phyloP scores from a whole-genome alignment of 2,888 invertebrate species.

The Lutraria lutraria region DNA sequence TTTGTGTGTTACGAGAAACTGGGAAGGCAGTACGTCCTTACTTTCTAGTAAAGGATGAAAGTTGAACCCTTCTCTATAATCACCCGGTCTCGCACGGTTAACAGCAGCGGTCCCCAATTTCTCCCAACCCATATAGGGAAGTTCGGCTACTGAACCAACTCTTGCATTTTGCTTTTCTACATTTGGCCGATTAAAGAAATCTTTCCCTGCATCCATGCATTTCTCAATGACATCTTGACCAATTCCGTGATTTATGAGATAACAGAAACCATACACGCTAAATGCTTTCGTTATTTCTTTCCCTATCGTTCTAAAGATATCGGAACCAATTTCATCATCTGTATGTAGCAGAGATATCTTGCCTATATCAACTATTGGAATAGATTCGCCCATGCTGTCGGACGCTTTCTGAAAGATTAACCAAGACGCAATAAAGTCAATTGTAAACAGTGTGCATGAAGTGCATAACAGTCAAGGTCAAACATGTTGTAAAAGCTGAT shows the following conservation, averaged over 20 bases:
- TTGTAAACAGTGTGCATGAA: too few species aligned
- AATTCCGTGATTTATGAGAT: conserved; percentile 71
- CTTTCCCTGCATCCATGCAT: neutral
- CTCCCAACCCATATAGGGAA: conserved; percentile 51
- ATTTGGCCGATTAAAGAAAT: neutral
- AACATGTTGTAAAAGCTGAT: too few species aligned
- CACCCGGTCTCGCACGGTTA: conserved; percentile 58
- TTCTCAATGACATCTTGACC: conserved; percentile 26
- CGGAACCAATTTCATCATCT: neutral
- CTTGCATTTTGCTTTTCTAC: neutral
- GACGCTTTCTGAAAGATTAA: too few species aligned
- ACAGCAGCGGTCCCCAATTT: conserved; percentile 47
- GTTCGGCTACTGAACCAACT: neutral
- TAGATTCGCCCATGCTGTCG: neutral
- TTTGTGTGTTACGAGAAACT: conserved; percentile 33
- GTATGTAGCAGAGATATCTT: neutral
- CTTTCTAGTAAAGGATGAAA: conserved; percentile 39
- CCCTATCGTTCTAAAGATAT: conserved; percentile 36
- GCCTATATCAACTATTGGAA: neutral
- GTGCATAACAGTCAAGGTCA: too few species aligned
- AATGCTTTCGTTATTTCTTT: conserved; percentile 54
- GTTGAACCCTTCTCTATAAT: conserved; percentile 62
- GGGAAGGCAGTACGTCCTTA: conserved; percentile 26
- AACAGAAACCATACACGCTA: conserved; percentile 65
- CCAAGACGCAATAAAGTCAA: too few species aligned